These are phyloP conservation scores for Actenoides lindsayi DNA, from an alignment of 2,113 vertebrate genomes.

Conservation along the genomic window DNA sequence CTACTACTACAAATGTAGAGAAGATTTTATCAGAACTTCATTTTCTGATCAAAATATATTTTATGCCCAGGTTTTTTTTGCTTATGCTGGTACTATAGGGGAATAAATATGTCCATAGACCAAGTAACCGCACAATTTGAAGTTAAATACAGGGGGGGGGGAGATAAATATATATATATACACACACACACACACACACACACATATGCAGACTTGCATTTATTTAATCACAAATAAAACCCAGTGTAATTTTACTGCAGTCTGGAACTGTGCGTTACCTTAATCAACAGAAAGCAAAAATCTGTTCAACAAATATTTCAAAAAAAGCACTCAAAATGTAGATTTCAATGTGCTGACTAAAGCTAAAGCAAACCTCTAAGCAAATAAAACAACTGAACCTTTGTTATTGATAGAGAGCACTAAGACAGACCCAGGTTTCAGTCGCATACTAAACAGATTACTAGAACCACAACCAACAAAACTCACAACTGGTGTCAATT, in stretches of 20 bases:
- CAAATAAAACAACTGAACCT: slow-evolving; percentile 61
- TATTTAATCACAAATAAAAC: slow-evolving; percentile 23
- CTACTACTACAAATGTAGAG: background rate
- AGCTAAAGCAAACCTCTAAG: background rate
- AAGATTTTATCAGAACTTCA: background rate
- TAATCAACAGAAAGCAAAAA: slow-evolving; percentile 47
- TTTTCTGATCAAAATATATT: slow-evolving; percentile 39
- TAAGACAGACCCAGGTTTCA: slow-evolving; percentile 23
- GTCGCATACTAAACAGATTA: slow-evolving; percentile 47
- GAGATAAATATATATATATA: too few species aligned
- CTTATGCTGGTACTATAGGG: background rate
- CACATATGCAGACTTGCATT: background rate
- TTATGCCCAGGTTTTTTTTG: slow-evolving; percentile 26
- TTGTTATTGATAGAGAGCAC: slow-evolving; percentile 43
- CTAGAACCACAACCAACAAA: background rate
- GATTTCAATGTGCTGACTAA: slow-evolving; percentile 56
- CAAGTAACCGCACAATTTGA: background rate
- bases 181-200: too few species aligned
- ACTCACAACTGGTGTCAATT: background rate
- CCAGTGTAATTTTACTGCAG: background rate
- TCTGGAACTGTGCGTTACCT: background rate
- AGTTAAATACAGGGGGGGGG: background rate
- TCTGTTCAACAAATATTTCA: slow-evolving; percentile 37
- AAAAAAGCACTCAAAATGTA: slow-evolving; percentile 52
- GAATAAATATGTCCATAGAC: slow-evolving; percentile 1